Evolutionary conservation across 2,113 vertebrate species (phyloP), one percentile per base, ranked within the genome.

Genomic region (Dicentrarchus labrax): DNA sequence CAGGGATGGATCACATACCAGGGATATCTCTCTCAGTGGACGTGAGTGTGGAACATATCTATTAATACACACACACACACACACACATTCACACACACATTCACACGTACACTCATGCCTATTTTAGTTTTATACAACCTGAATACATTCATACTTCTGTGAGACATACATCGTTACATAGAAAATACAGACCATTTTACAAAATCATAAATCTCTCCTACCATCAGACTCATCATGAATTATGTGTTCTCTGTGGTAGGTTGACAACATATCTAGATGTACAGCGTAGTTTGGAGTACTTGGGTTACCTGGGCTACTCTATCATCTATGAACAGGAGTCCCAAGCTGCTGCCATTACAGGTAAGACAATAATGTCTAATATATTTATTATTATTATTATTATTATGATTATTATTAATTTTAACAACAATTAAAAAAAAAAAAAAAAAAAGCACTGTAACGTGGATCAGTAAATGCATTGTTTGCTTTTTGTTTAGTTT

Each of bases 1-100:
- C 96, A 96, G 91, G 98, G 98, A 9, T 99, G 98, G 98, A 98
- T 99, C 94, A 99, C 98, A 1, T 99, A 99, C 95, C 98, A 99
- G 83, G 98, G 98, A 62, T 99, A 99, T 93, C 97, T 99, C 76
- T 99, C 98, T 0, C 98, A 99, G 93, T 99, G 98, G 98, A 99
- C 98, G 98, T 99, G 91, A 98, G 98, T 98, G 56, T 72, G n/a
- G 8, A 72, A 69, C 41, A 57, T 4, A 4, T 57, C 10, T 30
- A 50, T 61, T 75, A 76, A 77, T 50, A 72, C 0, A 22, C 38
- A 57, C 12, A 51, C 39, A 72, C 10, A 30, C 30, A 72, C 0
- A 22, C 38, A 57, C 12, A 51, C 39, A 77, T 43, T 68, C 0
- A 22, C 38, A 57, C 12, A 51, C 39, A 72, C 0, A 19, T 24